Conservation (phyloP, 53 echinoderm and acorn worm genomes). For the Temnopleurus reevesii region DNA sequence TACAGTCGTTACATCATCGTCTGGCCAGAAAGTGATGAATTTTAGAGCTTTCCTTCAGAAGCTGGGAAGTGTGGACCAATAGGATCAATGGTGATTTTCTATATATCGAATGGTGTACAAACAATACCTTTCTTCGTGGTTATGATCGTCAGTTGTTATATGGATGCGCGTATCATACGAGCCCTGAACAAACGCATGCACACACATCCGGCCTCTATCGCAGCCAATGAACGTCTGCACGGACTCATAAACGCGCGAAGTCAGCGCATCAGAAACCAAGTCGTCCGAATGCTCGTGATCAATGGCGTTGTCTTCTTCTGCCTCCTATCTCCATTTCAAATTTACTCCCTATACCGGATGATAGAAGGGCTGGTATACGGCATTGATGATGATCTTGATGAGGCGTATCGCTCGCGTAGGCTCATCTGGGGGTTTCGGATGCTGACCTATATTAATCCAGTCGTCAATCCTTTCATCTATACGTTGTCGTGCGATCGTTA, state of each 20-base stretch:
- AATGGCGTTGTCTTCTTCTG: slow-evolving; percentile 80
- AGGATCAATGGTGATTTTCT: not conserved
- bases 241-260: slow-evolving; percentile 19
- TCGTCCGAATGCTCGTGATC: slow-evolving; percentile 76
- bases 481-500: slow-evolving; percentile 63
- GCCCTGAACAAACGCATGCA: slow-evolving; percentile 39
- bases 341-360: not conserved
- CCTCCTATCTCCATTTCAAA: slow-evolving; percentile 74
- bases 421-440: slow-evolving; percentile 63
- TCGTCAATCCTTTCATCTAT: slow-evolving; percentile 73
- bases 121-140: slow-evolving; percentile 75
- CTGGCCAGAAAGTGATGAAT: slow-evolving; percentile 64
- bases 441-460: slow-evolving; percentile 72
- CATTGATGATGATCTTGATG: not conserved
- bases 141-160: slow-evolving; percentile 52
- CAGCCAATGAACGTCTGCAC: slow-evolving; percentile 38
- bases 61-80: slow-evolving; percentile 51
- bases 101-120: slow-evolving; percentile 63
- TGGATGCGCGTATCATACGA: slow-evolving; percentile 64
- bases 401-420: not conserved
- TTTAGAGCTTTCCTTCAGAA: slow-evolving; percentile 42
- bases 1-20: slow-evolving; percentile 52
- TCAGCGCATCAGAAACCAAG: slow-evolving; percentile 71
- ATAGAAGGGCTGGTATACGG: slow-evolving; percentile 26
- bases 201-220: slow-evolving; percentile 31